These are phyloP conservation scores for Acleris cristana DNA, from an alignment of 2,888 invertebrate species.

Conservation along the genomic window DNA sequence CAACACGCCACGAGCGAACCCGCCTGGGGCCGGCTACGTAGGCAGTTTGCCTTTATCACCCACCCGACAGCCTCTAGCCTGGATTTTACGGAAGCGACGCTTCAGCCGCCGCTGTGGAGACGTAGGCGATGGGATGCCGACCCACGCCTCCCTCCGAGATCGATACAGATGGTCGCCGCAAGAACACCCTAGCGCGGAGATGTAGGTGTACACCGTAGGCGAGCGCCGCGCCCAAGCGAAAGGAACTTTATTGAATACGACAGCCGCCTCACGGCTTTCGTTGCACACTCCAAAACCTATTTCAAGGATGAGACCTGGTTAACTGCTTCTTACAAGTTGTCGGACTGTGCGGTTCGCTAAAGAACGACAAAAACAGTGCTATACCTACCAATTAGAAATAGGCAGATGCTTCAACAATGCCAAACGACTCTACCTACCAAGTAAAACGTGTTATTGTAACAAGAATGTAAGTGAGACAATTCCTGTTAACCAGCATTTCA, in stretches of 20 bases:
- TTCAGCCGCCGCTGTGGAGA: constrained; percentile 68
- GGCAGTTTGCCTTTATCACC: constrained; percentile 81
- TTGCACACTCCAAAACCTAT: constrained; percentile 9
- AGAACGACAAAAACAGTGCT: constrained; percentile 12
- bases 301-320: constrained; percentile 5
- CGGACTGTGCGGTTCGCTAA: constrained; percentile 5
- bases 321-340: constrained; percentile 2
- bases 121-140: constrained; percentile 76
- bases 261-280: constrained; percentile 39
- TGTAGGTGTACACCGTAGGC: constrained; percentile 51
- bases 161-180: constrained; percentile 80
- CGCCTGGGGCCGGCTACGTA: constrained; percentile 78
- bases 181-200: constrained; percentile 68
- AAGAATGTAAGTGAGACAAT: neutral
- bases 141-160: constrained; percentile 80
- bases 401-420: constrained; percentile 4
- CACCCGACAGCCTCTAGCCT: constrained; percentile 78
- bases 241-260: constrained; percentile 49
- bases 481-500: constrained; percentile 65
- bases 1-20: constrained; percentile 73
- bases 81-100: constrained; percentile 76
- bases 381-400: constrained; percentile 16
- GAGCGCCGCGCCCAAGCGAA: constrained; percentile 46
- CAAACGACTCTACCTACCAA: neutral
- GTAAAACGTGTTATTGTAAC: constrained; percentile 13